Conservation (phyloP, 2,888 invertebrate genomes). For the Synanthedon vespiformis region DNA sequence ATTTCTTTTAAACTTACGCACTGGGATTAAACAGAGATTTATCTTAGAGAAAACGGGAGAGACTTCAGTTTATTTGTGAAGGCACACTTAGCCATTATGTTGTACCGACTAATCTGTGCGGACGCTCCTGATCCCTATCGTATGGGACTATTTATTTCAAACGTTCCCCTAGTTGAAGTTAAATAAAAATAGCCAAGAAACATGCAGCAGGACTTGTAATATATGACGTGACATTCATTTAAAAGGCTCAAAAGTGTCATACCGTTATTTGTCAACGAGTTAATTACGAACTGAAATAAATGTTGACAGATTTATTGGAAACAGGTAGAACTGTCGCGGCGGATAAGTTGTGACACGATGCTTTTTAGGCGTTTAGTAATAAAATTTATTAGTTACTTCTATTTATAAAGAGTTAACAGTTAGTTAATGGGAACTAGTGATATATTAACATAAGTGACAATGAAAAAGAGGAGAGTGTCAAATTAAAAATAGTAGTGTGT, state of each 20-base stretch:
- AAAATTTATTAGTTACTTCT: constrained; percentile 8
- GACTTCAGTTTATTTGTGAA: constrained; percentile 40
- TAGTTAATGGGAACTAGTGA: constrained; percentile 23
- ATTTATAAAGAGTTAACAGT: background rate
- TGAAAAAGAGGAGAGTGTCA: constrained; percentile 49
- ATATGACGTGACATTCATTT: constrained; percentile 47
- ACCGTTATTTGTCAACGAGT: constrained; percentile 58
- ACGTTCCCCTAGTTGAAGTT: constrained; percentile 25
- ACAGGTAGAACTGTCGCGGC: constrained; percentile 29
- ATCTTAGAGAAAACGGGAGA: constrained; percentile 35
- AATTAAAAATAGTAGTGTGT: constrained; percentile 22
- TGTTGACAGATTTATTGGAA: constrained; percentile 52
- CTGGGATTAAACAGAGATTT: constrained; percentile 39
- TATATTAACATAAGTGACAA: constrained; percentile 32
- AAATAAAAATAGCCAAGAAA: constrained; percentile 45
- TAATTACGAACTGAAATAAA: constrained; percentile 47
- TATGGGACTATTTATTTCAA: constrained; percentile 34
- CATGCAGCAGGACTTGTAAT: constrained; percentile 32
- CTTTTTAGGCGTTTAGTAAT: constrained; percentile 23
- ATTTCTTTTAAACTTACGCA: constrained; percentile 38
- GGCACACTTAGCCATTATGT: constrained; percentile 33
- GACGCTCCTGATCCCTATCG: constrained; percentile 23
- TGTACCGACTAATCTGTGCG: constrained; percentile 32
- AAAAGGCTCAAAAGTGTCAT: constrained; percentile 39
- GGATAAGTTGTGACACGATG: constrained; percentile 42